Evolutionary conservation across 2,113 vertebrate species (phyloP).

Genomic region (Globicephala melas): DNA sequence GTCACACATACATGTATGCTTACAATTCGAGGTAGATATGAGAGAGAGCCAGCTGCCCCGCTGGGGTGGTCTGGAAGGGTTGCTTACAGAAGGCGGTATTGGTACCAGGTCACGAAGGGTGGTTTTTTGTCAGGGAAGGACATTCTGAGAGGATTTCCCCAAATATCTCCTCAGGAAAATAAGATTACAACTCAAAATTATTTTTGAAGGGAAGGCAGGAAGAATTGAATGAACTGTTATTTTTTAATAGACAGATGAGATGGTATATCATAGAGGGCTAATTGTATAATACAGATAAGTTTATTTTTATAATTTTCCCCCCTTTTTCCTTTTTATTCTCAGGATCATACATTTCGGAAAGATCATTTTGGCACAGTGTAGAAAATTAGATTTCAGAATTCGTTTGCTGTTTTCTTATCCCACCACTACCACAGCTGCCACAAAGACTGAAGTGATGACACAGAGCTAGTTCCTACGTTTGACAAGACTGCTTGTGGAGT

Average conservation of each 20-base stretch:
- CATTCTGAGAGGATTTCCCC: background rate
- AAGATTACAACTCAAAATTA: background rate
- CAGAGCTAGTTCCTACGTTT: background rate
- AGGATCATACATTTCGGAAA: background rate
- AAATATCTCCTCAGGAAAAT: background rate
- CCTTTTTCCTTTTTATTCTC: background rate
- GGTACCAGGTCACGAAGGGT: background rate
- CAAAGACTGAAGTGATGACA: background rate
- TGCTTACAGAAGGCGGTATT: background rate
- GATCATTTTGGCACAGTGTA: background rate
- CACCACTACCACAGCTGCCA: background rate
- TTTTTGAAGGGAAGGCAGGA: background rate
- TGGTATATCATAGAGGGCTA: background rate
- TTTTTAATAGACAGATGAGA: background rate
- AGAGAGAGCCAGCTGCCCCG: background rate
- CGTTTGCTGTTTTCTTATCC: background rate
- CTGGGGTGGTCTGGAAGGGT: background rate
- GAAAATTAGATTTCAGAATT: background rate
- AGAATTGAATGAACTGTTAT: background rate
- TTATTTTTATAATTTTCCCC: background rate
- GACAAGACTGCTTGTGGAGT: background rate
- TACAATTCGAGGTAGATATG: background rate
- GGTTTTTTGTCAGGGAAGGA: background rate
- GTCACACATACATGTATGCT: background rate
- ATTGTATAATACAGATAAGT: background rate